Base-by-base conservation (phyloP, 1,140 invertebrate species). In the Cylas formicarius region DNA sequence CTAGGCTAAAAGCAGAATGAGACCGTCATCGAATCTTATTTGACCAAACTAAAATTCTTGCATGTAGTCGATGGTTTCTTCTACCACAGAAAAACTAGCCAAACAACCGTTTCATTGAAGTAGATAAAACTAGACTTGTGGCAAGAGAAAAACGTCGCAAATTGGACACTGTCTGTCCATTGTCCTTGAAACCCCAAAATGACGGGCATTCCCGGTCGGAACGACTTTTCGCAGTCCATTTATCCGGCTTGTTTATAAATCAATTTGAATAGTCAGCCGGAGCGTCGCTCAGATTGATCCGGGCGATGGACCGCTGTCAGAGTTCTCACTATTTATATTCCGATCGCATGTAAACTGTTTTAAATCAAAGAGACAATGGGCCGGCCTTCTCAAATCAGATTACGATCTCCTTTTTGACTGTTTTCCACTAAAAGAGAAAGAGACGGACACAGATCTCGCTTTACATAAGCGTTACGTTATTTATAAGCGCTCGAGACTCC, bases 301-400 rank as follows among this genome's bases (percentile, higher is more conserved):
- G 37, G 42, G 34, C 29, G 24, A 45, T 34, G 33, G 32, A 19
- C 38, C 13, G 21, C 39, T 44, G 48, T 40, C 36, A 24, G 36
- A 13, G 17, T 14, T 44, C 44, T 47, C 50, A 44, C 44, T 38
- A 44, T 50, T 45, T 50, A 42, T 45, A 52, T 52, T 52, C 50
- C n/a, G 39, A 44, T 41, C 33, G 44, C 44, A 47, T 47, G 44
- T 43, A 47, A 47, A 52, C 27, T 39, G 18, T 13, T 34, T 47
- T 44, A 43, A 39, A 47, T 52, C 50, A 42, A 35, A 10, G 44
- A 37, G 38, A 43, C 49, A 46, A 51, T 43, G 23, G 43, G 16
- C 28, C 31, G 22, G 27, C 28, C 23, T 39, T 46, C 41, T 18
- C 13, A 20, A 34, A 39, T 39, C 48, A 45, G 48, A 50, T 50